Evolutionary conservation across 2,888 invertebrate genomes (phyloP), one percentile per base, ranked within the genome.

Genomic region (Dolomedes plantarius): DNA sequence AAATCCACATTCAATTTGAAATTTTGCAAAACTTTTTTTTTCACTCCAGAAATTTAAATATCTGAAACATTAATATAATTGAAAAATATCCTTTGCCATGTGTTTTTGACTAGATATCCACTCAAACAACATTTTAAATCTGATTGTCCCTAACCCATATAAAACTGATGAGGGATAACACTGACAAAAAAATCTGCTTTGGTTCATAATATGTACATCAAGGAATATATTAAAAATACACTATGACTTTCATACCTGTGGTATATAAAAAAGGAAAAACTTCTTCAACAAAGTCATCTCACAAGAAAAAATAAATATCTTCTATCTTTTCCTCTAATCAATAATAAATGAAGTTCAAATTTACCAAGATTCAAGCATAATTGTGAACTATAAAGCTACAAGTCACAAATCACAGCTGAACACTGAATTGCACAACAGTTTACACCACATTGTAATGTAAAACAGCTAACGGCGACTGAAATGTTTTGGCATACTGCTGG

Each of bases 101-200:
- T 77, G 72, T 77, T 85, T 85, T 79, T 86, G 85, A 86, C 85
- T 86, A 86, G 85, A 86, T 78, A 86, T 79, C 69, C 85, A 86
- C 85, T 86, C 85, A 78, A 78, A 74, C 78, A 86, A 79, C 85
- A 79, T 74, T 78, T 86, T 79, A 74, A 79, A 86, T 86, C 74
- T 86, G 85, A 86, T 86, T 86, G 85, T 86, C 85, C 85, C 85
- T 86, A 86, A 79, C 85, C 85, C 85, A 74, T 78, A 79, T 69
- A 86, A 72, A 86, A 79, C 85, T 74, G 78, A 86, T 79, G 85
- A 86, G 78, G 83, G 76, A 85, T 78, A 78, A 79, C 79, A 79
- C 62, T 73, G 78, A 86, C 85, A 86, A 78, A 86, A 78, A 69
- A 74, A 74, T 79, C 62, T 78, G 68, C 74, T 86, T 86, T 71